Percentiles rank a stretch among this genome's conserved stretches.
phyloP scores from a whole-genome alignment of 1,140 invertebrate genomes.

The Maconellicoccus hirsutus region DNA sequence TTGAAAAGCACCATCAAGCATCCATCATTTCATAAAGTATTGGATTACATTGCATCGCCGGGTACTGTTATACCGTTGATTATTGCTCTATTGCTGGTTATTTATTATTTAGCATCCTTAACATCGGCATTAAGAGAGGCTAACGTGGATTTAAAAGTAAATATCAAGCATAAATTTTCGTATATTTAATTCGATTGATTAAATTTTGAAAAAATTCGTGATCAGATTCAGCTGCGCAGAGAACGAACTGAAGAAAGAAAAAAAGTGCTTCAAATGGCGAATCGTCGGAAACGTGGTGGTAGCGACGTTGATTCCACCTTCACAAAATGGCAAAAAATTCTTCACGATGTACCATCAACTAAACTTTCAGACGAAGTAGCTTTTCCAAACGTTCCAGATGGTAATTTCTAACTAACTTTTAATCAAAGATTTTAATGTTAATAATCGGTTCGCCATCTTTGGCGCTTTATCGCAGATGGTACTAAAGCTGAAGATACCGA shows the following conservation, averaged over 20 bases:
- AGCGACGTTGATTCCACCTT: conserved; percentile 46
- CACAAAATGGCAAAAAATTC: conserved; percentile 54
- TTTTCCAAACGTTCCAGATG: not conserved
- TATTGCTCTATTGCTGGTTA: conserved; percentile 80
- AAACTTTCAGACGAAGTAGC: not conserved
- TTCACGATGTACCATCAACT: conserved; percentile 37
- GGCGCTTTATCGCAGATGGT: not conserved
- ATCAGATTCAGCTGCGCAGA: conserved; percentile 61
- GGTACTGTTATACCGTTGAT: conserved; percentile 88
- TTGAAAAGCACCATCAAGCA: conserved; percentile 46
- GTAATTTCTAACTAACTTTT: not conserved
- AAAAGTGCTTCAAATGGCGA: conserved; percentile 83
- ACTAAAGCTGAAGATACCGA: not conserved
- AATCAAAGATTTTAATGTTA: not conserved
- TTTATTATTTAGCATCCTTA: conserved; percentile 89
- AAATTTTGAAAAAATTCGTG: conserved; percentile 23
- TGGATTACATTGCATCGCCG: conserved; percentile 82
- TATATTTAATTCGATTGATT: conserved; percentile 5
- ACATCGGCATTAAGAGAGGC: conserved; percentile 80
- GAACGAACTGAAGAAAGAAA: conserved; percentile 84
- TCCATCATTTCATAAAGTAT: conserved; percentile 30
- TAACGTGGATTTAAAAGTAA: conserved; percentile 79
- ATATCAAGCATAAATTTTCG: not conserved
- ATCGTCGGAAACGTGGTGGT: conserved; percentile 44
- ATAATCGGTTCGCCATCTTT: not conserved